Percentiles rank a stretch among this genome's conserved stretches.
Conservation (phyloP, 1,140 invertebrate species). For the Lutraria rhynchaena region DNA sequence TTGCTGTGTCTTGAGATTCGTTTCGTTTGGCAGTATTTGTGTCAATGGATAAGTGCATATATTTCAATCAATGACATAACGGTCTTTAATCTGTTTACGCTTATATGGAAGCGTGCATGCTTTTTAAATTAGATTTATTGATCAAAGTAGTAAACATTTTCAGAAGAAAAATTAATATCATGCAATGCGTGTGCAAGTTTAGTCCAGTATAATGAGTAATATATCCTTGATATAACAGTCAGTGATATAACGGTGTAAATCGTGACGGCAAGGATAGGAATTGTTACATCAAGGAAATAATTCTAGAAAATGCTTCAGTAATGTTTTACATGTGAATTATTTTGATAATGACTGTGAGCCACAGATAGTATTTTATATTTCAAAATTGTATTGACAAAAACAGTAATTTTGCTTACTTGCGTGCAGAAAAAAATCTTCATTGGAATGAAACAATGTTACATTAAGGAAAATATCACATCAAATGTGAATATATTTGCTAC, state of each 20-base stretch:
- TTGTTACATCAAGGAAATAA: slow-evolving; percentile 4
- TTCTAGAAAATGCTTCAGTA: neutral
- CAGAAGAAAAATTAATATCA: neutral
- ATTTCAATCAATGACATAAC: too few species aligned
- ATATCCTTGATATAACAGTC: slow-evolving; percentile 1
- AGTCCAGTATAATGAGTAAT: neutral
- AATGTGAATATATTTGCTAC: too few species aligned
- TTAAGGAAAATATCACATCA: neutral
- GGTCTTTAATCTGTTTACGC: too few species aligned
- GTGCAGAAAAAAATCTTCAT: neutral
- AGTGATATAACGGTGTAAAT: neutral
- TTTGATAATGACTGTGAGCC: neutral
- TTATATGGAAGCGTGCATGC: too few species aligned
- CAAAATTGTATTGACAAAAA: neutral
- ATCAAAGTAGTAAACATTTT: neutral
- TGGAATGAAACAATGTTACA: neutral
- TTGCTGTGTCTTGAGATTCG: too few species aligned
- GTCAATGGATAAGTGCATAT: too few species aligned
- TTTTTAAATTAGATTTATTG: too few species aligned
- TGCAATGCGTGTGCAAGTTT: neutral
- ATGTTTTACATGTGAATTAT: neutral
- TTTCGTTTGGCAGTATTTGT: too few species aligned
- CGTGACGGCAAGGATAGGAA: neutral
- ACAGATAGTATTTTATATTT: neutral
- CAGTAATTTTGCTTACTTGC: neutral